phyloP scores from a whole-genome alignment of 2,888 invertebrate genomes.

The Quadroppia sp. region DNA sequence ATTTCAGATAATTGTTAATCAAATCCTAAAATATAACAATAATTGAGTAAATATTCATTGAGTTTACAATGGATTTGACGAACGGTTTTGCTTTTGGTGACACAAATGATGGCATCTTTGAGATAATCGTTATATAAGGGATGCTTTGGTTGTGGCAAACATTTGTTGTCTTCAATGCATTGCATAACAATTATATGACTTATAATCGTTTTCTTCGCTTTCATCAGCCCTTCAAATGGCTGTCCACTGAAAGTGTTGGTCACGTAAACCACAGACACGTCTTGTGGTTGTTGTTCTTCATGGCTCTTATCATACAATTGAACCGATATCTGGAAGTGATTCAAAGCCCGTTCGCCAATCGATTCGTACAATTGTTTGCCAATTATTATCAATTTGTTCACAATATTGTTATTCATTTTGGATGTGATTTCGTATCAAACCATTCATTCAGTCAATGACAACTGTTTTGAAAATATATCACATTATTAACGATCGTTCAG shows the following conservation, averaged over 20 bases:
- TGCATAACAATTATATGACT: constrained; percentile 30
- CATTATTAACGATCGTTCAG: no score
- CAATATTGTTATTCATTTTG: not conserved
- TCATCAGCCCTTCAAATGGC: constrained; percentile 19
- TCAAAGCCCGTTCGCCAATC: not conserved
- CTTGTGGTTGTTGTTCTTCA: not conserved
- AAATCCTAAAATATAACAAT: not conserved
- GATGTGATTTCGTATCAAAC: not conserved
- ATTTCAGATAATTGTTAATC: constrained; percentile 48
- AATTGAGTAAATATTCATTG: not conserved
- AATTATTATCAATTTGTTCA: constrained; percentile 7
- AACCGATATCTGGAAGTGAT: not conserved
- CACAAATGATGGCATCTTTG: constrained; percentile 39
- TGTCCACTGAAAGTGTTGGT: constrained; percentile 25
- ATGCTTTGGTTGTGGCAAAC: constrained; percentile 35
- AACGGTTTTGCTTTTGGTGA: constrained; percentile 37
- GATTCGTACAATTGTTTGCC: not conserved
- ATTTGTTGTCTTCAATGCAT: constrained; percentile 25
- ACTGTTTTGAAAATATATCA: no score
- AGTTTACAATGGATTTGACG: not conserved
- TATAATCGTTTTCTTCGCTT: constrained; percentile 35
- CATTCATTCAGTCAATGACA: not conserved
- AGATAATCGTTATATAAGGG: constrained; percentile 39
- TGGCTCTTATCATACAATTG: not conserved
- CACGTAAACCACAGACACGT: constrained; percentile 5